Conservation (phyloP, 2,888 invertebrate species). For the Heliconius cydno region DNA sequence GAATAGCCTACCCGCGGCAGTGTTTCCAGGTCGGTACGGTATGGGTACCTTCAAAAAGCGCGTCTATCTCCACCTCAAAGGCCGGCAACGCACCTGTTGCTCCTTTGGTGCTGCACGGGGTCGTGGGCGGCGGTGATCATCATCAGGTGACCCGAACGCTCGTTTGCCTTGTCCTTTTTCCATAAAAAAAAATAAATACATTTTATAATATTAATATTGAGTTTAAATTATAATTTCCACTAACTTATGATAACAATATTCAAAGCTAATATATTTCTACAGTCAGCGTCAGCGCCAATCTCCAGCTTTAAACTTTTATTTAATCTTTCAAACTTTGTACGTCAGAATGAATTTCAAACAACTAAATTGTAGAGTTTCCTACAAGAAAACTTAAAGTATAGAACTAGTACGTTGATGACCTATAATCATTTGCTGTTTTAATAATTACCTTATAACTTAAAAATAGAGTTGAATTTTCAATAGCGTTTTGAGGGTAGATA, state of each 20-base stretch:
- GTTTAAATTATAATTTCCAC: conserved; percentile 10
- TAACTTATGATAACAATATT: conserved; percentile 42
- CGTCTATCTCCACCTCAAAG: too few species aligned
- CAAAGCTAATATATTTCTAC: conserved; percentile 43
- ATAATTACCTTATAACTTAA: conserved; percentile 33
- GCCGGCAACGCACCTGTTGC: too few species aligned
- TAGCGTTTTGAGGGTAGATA: conserved; percentile 43
- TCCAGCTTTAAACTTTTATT: conserved; percentile 61
- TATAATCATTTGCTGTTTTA: conserved; percentile 33
- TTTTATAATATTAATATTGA: not conserved
- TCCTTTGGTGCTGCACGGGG: too few species aligned
- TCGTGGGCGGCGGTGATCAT: too few species aligned
- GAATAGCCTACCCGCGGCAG: too few species aligned
- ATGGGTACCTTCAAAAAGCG: too few species aligned
- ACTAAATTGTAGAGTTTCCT: conserved; percentile 69
- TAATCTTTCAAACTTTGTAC: conserved; percentile 64
- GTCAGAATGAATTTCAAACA: conserved; percentile 74
- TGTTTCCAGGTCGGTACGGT: too few species aligned
- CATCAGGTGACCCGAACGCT: too few species aligned
- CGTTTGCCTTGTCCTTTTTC: too few species aligned
- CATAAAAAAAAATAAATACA: too few species aligned
- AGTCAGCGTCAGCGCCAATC: conserved; percentile 55
- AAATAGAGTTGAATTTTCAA: conserved; percentile 34
- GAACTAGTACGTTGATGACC: conserved; percentile 35
- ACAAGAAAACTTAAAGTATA: conserved; percentile 63